Base-by-base conservation (phyloP, 2,797 vertebrate species). In the Molossus molossus region DNA sequence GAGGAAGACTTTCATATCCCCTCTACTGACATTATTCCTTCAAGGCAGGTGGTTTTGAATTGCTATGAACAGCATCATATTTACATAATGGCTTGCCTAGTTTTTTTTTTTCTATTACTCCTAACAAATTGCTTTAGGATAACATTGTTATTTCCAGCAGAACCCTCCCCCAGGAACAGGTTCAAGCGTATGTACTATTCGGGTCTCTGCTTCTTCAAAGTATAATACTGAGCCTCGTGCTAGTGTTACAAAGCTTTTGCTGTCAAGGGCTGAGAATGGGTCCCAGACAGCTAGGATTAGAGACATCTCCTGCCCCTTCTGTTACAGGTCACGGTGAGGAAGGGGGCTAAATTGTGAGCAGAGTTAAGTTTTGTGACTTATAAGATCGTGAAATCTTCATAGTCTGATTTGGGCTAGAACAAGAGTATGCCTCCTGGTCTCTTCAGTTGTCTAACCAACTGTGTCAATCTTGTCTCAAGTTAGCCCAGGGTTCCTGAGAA, bases 1-100 rank as follows among this genome's bases (percentile, higher is more conserved):
- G 92, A 58, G 65, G 69, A n/a, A 70, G 93, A 89, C 45, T 50
- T 94, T 90, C 91, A 69, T n/a, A 48, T 62, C 33, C 17, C 70
- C 15, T 86, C 79, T 57, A 60, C 70, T 92, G 79, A 94, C 81
- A 90, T 72, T 62, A 73, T 82, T 76, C 96, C 80, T 90, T 94
- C 90, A 92, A 95, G 79, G 87, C 91, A 91, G 88, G 93, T 94
- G 92, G 88, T 80, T 97, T 72, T 94, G 92, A 97, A 92, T 95
- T 75, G 86, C 90, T 86, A 20, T 29, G 85, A 97, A 93, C 91
- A 92, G 69, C 55, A 40, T 93, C 57, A 53, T 17, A 92, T 95
- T 96, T 97, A 67, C 90, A 94, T 97, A 92, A 96, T 92, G 85
- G 29, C 77, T 93, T 95, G 90, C 73, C 45, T 65, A 45, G 65